Conservation (phyloP, 1,140 invertebrate species). For the Spodoptera frugiperda region DNA sequence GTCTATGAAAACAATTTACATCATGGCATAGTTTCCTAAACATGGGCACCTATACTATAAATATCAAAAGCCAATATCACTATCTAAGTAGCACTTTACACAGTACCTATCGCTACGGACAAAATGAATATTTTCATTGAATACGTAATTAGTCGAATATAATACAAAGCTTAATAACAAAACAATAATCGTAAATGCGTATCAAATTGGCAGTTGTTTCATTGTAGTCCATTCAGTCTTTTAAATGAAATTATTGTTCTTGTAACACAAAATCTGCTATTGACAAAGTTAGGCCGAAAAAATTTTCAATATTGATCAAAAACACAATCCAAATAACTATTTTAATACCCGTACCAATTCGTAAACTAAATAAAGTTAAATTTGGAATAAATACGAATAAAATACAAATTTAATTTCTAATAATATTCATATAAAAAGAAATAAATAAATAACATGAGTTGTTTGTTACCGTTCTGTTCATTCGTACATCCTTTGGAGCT, state of each 20-base stretch:
- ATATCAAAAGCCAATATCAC: no score
- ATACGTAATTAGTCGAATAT: background rate
- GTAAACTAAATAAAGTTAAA: background rate
- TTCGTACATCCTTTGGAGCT: background rate
- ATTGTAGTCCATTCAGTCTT: constrained; percentile 37
- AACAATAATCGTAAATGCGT: constrained; percentile 27
- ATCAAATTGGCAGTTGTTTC: constrained; percentile 45
- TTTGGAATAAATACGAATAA: background rate
- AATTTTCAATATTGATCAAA: background rate
- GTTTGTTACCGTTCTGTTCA: background rate
- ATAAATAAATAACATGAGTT: background rate
- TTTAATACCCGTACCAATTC: constrained; percentile 29
- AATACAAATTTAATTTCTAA: no score
- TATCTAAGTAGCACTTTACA: no score
- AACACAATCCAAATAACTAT: background rate
- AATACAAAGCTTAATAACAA: constrained; percentile 26
- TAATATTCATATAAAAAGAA: background rate
- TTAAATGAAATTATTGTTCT: constrained; percentile 8
- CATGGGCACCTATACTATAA: no score
- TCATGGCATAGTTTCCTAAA: no score
- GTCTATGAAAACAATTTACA: no score
- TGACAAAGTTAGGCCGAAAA: background rate
- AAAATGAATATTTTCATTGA: constrained; percentile 15
- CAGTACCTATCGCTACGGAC: no score
- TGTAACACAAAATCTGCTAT: background rate